A percentile compares a stretch with the other conserved stretches of the same genome.
phyloP scores from a whole-genome alignment of 2,888 invertebrate genomes.

The Troides aeacus region DNA sequence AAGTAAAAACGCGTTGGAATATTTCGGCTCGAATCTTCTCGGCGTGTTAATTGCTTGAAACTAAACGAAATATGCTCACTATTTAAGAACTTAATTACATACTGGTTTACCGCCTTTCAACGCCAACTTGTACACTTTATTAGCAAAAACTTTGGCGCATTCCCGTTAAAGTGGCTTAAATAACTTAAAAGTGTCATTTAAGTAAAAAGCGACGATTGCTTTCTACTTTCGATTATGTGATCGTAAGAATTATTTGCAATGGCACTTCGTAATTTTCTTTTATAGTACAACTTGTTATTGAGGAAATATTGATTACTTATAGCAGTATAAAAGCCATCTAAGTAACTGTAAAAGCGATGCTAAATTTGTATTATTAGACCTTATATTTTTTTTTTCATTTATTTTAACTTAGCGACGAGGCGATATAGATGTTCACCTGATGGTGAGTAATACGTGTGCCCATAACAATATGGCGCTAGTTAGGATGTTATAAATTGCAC shows the following conservation, averaged over 20 bases:
- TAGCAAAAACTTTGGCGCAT: slow-evolving; percentile 24
- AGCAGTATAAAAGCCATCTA: no score
- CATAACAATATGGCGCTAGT: no score
- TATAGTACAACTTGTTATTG: background rate
- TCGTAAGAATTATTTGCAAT: background rate
- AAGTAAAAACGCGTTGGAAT: slow-evolving; percentile 39
- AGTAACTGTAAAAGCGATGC: no score
- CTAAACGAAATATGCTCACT: slow-evolving; percentile 39
- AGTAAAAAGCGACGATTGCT: slow-evolving; percentile 11
- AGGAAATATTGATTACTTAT: background rate
- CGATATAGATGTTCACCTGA: no score
- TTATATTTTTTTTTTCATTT: no score
- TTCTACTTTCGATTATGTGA: slow-evolving; percentile 8
- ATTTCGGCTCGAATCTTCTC: slow-evolving; percentile 41
- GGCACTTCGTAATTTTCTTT: background rate
- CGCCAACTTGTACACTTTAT: slow-evolving; percentile 22
- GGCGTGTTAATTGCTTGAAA: slow-evolving; percentile 35
- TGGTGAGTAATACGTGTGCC: no score
- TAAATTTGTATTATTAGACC: no score
- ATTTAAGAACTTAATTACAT: slow-evolving; percentile 43
- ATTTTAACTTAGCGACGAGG: no score
- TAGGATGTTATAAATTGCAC: no score
- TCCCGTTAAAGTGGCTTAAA: slow-evolving; percentile 20
- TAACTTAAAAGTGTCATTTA: slow-evolving; percentile 20
- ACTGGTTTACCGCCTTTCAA: slow-evolving; percentile 16